Percentiles rank a stretch among this genome's conserved stretches.
Conservation (phyloP, 2,888 invertebrate species). For the Drosophila anceps region DNA sequence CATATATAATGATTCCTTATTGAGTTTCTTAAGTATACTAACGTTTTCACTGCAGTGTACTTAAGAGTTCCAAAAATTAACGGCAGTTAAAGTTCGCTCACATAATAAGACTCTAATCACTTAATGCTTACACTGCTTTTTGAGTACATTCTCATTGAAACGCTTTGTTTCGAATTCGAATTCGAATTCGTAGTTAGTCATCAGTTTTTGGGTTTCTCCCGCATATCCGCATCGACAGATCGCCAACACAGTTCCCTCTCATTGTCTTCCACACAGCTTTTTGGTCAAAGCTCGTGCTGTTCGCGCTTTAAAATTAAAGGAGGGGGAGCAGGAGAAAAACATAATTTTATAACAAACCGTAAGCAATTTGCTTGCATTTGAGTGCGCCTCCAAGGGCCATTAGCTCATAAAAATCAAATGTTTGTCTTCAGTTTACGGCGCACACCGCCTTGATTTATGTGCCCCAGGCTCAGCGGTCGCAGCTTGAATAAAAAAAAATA, state of each 20-base stretch:
- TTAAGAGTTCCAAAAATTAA: not conserved
- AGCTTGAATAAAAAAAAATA: constrained; percentile 23
- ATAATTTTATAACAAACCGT: constrained; percentile 66
- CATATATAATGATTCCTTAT: not conserved
- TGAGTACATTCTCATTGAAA: not conserved
- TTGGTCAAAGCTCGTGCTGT: constrained; percentile 69
- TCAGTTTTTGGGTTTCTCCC: constrained; percentile 58
- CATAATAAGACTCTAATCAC: not conserved
- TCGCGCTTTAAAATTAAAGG: constrained; percentile 62
- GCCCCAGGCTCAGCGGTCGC: constrained; percentile 50
- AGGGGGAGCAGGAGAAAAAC: constrained; percentile 4
- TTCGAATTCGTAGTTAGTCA: constrained; percentile 34
- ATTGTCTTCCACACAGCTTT: constrained; percentile 46
- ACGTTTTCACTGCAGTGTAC: not conserved
- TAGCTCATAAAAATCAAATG: constrained; percentile 80
- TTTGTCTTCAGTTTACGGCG: constrained; percentile 70
- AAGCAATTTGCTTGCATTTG: constrained; percentile 66
- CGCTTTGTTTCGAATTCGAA: constrained; percentile 15
- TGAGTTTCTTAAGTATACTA: not conserved
- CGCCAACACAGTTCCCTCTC: constrained; percentile 50
- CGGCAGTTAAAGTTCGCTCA: constrained; percentile 1
- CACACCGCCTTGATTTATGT: constrained; percentile 74
- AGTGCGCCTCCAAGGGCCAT: constrained; percentile 62
- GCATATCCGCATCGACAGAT: constrained; percentile 51
- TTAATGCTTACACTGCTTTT: not conserved